Evolutionary conservation across 1,140 invertebrate genomes (phyloP).

Genomic region (Pantala flavescens): DNA sequence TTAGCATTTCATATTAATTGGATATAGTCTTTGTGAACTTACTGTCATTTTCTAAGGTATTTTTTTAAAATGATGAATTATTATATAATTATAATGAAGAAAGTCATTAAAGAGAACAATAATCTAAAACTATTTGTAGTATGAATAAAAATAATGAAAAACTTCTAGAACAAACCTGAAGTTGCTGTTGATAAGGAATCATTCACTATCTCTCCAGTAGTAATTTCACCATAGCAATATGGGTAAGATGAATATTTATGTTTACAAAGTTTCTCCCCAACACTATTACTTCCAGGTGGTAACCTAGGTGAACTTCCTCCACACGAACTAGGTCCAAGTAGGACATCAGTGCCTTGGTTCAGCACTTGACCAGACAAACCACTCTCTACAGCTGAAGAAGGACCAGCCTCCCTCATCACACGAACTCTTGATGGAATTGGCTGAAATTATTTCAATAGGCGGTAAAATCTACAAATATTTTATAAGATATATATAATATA

Average conservation of each 20-base stretch:
- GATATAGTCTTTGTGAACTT: too few species aligned
- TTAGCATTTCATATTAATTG: too few species aligned
- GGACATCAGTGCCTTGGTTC: neutral
- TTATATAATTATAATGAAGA: too few species aligned
- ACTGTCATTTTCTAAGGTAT: too few species aligned
- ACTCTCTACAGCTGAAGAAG: constrained; percentile 28
- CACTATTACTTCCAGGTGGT: constrained; percentile 35
- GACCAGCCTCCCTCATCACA: constrained; percentile 51
- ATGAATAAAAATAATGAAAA: too few species aligned
- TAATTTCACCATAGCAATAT: constrained; percentile 72
- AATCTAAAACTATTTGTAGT: too few species aligned
- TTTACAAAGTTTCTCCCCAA: constrained; percentile 65
- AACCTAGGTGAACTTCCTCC: neutral
- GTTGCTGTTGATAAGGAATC: constrained; percentile 29
- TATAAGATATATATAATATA: constrained; percentile 26
- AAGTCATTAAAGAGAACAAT: too few species aligned
- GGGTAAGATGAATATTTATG: constrained; percentile 75
- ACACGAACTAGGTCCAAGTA: neutral
- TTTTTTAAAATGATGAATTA: too few species aligned
- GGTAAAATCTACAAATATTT: constrained; percentile 28
- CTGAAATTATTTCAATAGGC: constrained; percentile 11
- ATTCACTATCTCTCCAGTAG: constrained; percentile 40
- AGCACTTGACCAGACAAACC: neutral
- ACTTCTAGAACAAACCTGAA: neutral
- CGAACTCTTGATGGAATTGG: constrained; percentile 39